Evolutionary conservation across 2,888 invertebrate genomes (phyloP).

Genomic region (Patella ulyssiponensis): DNA sequence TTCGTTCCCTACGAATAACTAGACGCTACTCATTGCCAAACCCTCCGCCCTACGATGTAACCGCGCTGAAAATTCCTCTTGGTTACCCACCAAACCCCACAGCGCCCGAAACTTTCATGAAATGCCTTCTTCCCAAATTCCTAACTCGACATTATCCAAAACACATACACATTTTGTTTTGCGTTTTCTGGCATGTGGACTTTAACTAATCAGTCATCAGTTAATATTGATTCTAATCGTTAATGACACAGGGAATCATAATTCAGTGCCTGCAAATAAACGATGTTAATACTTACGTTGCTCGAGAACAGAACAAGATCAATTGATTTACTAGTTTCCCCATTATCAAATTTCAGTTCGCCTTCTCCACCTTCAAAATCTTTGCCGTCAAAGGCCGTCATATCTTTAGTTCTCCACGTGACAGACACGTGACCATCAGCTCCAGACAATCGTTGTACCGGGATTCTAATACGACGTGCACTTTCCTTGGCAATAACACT

Average conservation of each 20-base stretch:
- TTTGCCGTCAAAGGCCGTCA: constrained; percentile 75
- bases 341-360: constrained; percentile 71
- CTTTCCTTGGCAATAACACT: constrained; percentile 77
- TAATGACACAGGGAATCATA: not conserved
- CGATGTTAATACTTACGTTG: constrained; percentile 59
- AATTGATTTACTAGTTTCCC: constrained; percentile 74
- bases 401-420: constrained; percentile 76
- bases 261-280: not conserved
- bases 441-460: constrained; percentile 74
- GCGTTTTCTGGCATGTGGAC: no score
- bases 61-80: no score
- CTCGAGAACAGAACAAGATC: constrained; percentile 76
- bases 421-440: constrained; percentile 76
- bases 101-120: no score
- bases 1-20: no score
- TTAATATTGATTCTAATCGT: not conserved
- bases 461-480: constrained; percentile 73
- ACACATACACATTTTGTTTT: no score
- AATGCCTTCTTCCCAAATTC: no score
- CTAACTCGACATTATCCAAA: no score
- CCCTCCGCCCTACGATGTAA: no score
- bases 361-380: constrained; percentile 76
- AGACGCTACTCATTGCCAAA: no score
- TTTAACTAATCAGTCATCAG: no score
- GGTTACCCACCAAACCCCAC: no score